Base-by-base conservation (phyloP, 2,113 vertebrate species). In the Phyllopteryx taeniolatus region DNA sequence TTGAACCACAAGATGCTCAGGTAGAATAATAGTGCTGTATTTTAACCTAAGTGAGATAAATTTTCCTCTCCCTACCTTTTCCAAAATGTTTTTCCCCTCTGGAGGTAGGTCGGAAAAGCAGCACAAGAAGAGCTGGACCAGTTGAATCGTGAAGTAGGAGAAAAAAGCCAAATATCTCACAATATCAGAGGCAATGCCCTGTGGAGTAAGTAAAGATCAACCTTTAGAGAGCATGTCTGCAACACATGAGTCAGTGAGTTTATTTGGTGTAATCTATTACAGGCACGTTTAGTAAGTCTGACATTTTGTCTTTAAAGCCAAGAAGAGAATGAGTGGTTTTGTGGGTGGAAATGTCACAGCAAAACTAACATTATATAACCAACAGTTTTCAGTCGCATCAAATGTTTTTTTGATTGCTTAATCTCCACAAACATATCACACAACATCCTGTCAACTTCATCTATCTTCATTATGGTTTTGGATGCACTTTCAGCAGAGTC, bases 51-150 rank as follows among this genome's bases (percentile, higher is more conserved):
- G 81, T 64, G 74, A 78, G 56, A 81, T 15, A 68, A 72, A 79
- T 81, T 83, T 69, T 57, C 44, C 10, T 54, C 44, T 68, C 72
- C 93, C 87, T 91, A 98, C 97, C 83, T 93, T 77, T 59, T 68
- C 88, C 54, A 67, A 84, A 67, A 73, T 3, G 1, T 68, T 82
- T 91, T 94, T 91, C 4, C 91, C 92, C 79, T 93, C 94, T 1
- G 95, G 95, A 44, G 93, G 87, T 4, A 74, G 90, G 84, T 98
- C 97, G 9, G 91, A 92, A 59, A 96, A 92, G 85, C 95, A 96
- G 82, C 94, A 95, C 49, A 98, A 84, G 73, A 95, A 86, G 10
- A 98, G 90, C 78, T 97, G 92, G 6, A 84, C 91, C 79, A 93
- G 71, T 66, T 96, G 93, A 81, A 98, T 91, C 31, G 75, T 80